These are phyloP conservation scores for Halichoeres trimaculatus DNA, from an alignment of 2,113 vertebrate species.

Conservation along the genomic window DNA sequence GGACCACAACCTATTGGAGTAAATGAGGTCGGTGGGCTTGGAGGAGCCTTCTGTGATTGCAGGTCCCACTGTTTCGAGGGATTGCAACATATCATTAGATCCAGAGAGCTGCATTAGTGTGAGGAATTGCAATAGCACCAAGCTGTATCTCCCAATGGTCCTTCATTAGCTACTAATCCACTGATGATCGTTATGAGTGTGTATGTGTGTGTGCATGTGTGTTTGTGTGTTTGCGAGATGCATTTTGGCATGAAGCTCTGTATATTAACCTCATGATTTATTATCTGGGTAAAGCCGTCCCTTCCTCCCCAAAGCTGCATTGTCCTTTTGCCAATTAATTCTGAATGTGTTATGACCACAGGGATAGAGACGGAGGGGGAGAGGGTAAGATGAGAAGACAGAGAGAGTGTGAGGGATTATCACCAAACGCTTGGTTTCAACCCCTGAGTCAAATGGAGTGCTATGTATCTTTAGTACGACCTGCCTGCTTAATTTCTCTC, in stretches of 20 bases:
- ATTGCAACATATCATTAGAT: slow-evolving; percentile 71
- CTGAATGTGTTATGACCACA: slow-evolving; percentile 62
- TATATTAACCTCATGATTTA: slow-evolving; percentile 76
- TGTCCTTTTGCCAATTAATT: slow-evolving; percentile 79
- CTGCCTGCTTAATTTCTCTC: slow-evolving; percentile 49
- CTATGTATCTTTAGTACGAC: slow-evolving; percentile 21
- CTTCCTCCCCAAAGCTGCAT: slow-evolving; percentile 69
- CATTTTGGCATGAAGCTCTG: slow-evolving; percentile 59
- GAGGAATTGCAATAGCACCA: slow-evolving; percentile 53
- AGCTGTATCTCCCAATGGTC: slow-evolving; percentile 60
- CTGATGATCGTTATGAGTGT: slow-evolving; percentile 73
- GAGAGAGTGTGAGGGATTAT: slow-evolving; percentile 14
- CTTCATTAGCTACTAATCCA: slow-evolving; percentile 78
- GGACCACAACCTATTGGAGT: slow-evolving; percentile 16
- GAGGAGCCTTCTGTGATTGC: slow-evolving; percentile 46
- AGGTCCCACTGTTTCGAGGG: slow-evolving; percentile 44
- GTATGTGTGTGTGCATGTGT: slow-evolving; percentile 29
- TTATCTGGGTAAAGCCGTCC: slow-evolving; percentile 67
- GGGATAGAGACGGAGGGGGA: slow-evolving; percentile 20
- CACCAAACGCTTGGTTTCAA: slow-evolving; percentile 37
- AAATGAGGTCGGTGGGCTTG: slow-evolving; percentile 27
- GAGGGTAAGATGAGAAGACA: neutral
- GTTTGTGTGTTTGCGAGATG: slow-evolving; percentile 31
- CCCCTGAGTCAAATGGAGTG: slow-evolving; percentile 37
- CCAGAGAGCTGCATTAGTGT: slow-evolving; percentile 62